phyloP scores from a whole-genome alignment of 2,888 invertebrate species.

The Leistus spinibarbis region DNA sequence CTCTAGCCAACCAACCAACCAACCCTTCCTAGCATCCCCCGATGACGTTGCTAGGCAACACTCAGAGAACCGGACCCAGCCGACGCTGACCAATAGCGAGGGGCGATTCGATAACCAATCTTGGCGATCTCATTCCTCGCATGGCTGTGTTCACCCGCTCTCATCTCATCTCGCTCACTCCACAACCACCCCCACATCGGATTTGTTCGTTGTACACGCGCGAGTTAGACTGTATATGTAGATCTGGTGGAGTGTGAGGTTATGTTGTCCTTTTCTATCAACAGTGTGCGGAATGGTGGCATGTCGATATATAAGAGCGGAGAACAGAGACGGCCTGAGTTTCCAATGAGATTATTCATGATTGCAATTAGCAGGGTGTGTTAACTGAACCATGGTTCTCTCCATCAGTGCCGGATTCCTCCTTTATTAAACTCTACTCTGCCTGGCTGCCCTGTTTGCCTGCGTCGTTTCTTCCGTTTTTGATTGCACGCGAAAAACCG shows the following conservation, averaged over 20 bases:
- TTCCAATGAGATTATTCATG: conserved; percentile 40
- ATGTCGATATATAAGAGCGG: background rate
- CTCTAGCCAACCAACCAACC: conserved; percentile 5
- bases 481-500: conserved; percentile 6
- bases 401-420: conserved; percentile 24
- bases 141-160: conserved; percentile 49
- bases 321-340: conserved; percentile 8
- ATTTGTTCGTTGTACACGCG: background rate
- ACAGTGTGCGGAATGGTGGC: background rate
- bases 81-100: conserved; percentile 22
- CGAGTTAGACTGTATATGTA: background rate
- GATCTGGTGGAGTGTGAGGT: background rate
- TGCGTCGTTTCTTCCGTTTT: conserved; percentile 6
- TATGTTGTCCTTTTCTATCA: too few relatives aligned
- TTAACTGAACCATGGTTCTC: conserved; percentile 37
- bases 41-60: conserved; percentile 28
- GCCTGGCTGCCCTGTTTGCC: background rate
- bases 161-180: conserved; percentile 2
- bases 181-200: background rate
- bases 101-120: conserved; percentile 55
- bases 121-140: conserved; percentile 57
- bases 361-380: conserved; percentile 40
- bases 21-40: conserved; percentile 3
- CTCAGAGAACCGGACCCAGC: conserved; percentile 19
- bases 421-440: conserved; percentile 33